A percentile compares a stretch with the other conserved stretches of the same genome.
phyloP scores from a whole-genome alignment of 2,888 invertebrate species.

The Metacarcinus magister region DNA sequence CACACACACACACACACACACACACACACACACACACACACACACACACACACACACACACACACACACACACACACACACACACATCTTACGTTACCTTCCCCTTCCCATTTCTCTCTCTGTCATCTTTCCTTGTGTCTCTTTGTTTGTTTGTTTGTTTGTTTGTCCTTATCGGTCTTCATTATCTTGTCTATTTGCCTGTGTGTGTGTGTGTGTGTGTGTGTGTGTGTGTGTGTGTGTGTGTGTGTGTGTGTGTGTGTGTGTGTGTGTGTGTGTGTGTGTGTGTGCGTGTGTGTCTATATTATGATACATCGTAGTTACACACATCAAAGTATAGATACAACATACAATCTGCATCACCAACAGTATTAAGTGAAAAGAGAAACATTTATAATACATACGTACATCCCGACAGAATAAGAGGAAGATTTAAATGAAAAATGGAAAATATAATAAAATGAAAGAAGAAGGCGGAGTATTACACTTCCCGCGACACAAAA shows the following conservation, averaged over 20 bases:
- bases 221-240: neutral
- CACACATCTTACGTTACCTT: neutral
- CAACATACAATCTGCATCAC: no score
- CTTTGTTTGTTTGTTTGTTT: neutral
- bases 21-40: constrained; percentile 51
- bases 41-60: constrained; percentile 43
- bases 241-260: neutral
- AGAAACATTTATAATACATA: neutral
- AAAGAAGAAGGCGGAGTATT: neutral
- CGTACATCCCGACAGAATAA: neutral
- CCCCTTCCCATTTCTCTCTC: neutral
- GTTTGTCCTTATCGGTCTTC: neutral
- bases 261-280: no score
- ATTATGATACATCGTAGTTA: no score
- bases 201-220: constrained; percentile 6
- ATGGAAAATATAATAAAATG: neutral
- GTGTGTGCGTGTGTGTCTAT: no score
- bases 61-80: constrained; percentile 57
- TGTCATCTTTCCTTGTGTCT: neutral
- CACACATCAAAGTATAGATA: no score
- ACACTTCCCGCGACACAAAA: neutral
- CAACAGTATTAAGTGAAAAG: no score
- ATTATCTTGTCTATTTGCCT: neutral
- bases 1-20: neutral
- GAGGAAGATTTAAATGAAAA: neutral